Evolutionary conservation across 2,797 vertebrate genomes (phyloP).

Genomic region (Semotilus atromaculatus): DNA sequence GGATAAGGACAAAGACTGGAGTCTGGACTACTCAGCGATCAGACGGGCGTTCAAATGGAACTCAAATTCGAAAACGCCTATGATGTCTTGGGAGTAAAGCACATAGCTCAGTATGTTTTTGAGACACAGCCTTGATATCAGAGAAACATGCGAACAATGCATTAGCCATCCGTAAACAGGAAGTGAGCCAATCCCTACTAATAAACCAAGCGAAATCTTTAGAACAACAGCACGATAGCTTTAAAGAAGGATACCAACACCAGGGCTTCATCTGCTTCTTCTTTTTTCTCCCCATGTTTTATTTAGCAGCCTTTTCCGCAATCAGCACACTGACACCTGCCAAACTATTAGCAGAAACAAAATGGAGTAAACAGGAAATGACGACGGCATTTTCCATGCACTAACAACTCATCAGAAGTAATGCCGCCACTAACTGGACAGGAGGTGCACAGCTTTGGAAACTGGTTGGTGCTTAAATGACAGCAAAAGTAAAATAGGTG

Average conservation of each 20-base stretch:
- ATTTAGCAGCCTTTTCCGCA: neutral
- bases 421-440: conserved; percentile 16
- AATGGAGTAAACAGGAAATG: conserved; percentile 47
- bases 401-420: no score
- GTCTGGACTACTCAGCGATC: neutral
- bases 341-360: conserved; percentile 39
- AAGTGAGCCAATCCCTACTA: neutral
- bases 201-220: neutral
- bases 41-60: neutral
- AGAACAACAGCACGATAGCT: neutral
- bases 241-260: conserved; percentile 96
- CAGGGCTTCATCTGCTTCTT: conserved; percentile 99
- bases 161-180: conserved; percentile 24
- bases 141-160: conserved; percentile 26
- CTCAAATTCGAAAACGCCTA: neutral
- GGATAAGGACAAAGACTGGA: neutral
- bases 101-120: neutral
- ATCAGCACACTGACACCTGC: neutral
- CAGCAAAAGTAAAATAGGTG: neutral
- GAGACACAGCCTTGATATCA: conserved; percentile 3
- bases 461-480: neutral
- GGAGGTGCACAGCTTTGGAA: conserved; percentile 1
- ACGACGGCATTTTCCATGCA: neutral
- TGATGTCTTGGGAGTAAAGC: neutral
- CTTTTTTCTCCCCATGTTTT: conserved; percentile 93